A percentile compares a stretch with the other conserved stretches of the same genome.
phyloP scores from a whole-genome alignment of 1,140 invertebrate genomes.

The Drepana arcuata region DNA sequence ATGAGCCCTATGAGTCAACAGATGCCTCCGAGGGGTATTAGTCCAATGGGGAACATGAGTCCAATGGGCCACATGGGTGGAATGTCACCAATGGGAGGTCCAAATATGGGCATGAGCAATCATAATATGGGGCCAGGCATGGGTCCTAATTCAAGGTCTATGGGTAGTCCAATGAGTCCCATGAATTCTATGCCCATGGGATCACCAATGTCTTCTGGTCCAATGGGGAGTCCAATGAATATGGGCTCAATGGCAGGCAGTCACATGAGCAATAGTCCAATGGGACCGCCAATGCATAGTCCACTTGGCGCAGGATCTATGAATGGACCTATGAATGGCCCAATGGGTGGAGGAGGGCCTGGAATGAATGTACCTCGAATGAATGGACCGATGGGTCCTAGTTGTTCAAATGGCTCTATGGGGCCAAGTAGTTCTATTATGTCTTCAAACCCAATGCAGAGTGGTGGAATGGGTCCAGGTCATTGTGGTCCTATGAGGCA shows the following conservation, averaged over 20 bases:
- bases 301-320: slow-evolving; percentile 64
- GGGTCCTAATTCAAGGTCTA: slow-evolving; percentile 71
- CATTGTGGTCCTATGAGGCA: slow-evolving; percentile 71
- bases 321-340: slow-evolving; percentile 71
- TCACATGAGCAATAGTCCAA: slow-evolving; percentile 77
- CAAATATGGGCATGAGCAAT: slow-evolving; percentile 70
- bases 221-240: slow-evolving; percentile 82
- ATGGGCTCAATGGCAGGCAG: slow-evolving; percentile 71
- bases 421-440: slow-evolving; percentile 65
- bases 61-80: slow-evolving; percentile 73
- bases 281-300: slow-evolving; percentile 74
- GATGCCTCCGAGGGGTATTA: slow-evolving; percentile 75
- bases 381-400: slow-evolving; percentile 70
- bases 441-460: slow-evolving; percentile 67
- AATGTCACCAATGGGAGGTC: slow-evolving; percentile 71
- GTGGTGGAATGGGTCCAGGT: slow-evolving; percentile 61
- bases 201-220: slow-evolving; percentile 78
- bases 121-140: slow-evolving; percentile 71
- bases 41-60: slow-evolving; percentile 80
- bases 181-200: slow-evolving; percentile 83
- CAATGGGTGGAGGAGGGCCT: slow-evolving; percentile 67
- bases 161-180: slow-evolving; percentile 77
- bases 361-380: slow-evolving; percentile 70
- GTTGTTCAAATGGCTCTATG: slow-evolving; percentile 68
- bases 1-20: slow-evolving; percentile 81